Conservation (phyloP, 2,888 invertebrate genomes). For the Eristalis arbustorum region DNA sequence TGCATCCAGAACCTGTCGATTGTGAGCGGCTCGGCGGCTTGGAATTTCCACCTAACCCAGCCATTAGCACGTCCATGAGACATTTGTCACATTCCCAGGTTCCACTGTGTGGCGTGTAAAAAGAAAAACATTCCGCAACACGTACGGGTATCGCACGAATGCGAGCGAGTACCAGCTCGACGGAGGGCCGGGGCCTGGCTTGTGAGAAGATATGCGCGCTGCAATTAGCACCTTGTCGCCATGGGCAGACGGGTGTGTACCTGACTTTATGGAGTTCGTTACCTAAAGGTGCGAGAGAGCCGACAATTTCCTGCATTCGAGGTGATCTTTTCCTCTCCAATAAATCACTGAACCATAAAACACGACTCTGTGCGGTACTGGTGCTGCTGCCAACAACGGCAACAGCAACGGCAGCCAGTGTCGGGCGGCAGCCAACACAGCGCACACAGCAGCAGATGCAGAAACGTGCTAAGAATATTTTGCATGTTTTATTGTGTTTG, state of each 20-base stretch:
- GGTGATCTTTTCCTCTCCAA: slow-evolving; percentile 51
- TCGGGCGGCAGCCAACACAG: neutral
- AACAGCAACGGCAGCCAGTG: neutral
- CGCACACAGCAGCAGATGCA: slow-evolving; percentile 26
- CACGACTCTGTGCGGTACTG: slow-evolving; percentile 56
- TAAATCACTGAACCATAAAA: slow-evolving; percentile 69
- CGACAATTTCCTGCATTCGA: slow-evolving; percentile 58
- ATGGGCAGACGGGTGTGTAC: slow-evolving; percentile 9
- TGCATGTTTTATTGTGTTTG: slow-evolving; percentile 48
- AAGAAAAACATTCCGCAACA: slow-evolving; percentile 61
- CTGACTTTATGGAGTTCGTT: slow-evolving; percentile 31
- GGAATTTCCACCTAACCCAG: slow-evolving; percentile 65
- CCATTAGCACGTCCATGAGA: slow-evolving; percentile 67
- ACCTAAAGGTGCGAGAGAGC: slow-evolving; percentile 52
- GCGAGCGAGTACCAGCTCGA: slow-evolving; percentile 15
- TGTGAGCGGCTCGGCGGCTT: slow-evolving; percentile 28
- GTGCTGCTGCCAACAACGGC: neutral
- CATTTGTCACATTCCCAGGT: slow-evolving; percentile 66
- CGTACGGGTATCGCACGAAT: slow-evolving; percentile 31
- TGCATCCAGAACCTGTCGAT: slow-evolving; percentile 60
- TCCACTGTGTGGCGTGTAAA: slow-evolving; percentile 41
- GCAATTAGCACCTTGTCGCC: slow-evolving; percentile 70
- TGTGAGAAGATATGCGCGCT: slow-evolving; percentile 53
- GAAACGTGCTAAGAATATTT: slow-evolving; percentile 64
- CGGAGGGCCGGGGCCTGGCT: neutral